phyloP scores from a whole-genome alignment of 2,888 invertebrate species.

The Drosophila kanekoi region DNA sequence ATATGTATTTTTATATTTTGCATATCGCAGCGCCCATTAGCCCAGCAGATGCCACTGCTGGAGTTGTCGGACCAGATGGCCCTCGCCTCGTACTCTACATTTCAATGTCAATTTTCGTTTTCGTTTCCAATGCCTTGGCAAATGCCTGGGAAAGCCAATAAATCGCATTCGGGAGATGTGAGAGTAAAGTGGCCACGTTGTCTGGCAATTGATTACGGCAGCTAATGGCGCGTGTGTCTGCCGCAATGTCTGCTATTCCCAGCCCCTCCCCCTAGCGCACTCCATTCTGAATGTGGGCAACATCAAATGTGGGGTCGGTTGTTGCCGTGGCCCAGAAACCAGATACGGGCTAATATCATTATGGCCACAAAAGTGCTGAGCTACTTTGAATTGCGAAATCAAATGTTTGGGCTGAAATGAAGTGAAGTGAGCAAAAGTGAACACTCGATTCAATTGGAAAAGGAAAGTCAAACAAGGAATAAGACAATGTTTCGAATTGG shows the following conservation, averaged over 20 bases:
- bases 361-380: slow-evolving; percentile 27
- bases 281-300: slow-evolving; percentile 29
- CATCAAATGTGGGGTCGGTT: slow-evolving; percentile 60
- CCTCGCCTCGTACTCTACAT: slow-evolving; percentile 46
- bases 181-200: slow-evolving; percentile 44
- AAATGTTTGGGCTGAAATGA: slow-evolving; percentile 19
- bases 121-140: slow-evolving; percentile 36
- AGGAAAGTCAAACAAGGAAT: neutral
- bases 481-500: neutral
- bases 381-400: slow-evolving; percentile 28
- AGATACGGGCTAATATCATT: slow-evolving; percentile 40
- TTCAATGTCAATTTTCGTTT: slow-evolving; percentile 73
- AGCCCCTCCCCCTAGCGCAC: neutral
- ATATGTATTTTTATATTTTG: slow-evolving; percentile 38
- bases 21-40: slow-evolving; percentile 59
- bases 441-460: slow-evolving; percentile 7
- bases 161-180: slow-evolving; percentile 30
- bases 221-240: slow-evolving; percentile 59
- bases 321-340: slow-evolving; percentile 48
- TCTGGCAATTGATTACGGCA: slow-evolving; percentile 68
- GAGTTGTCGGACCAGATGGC: slow-evolving; percentile 57
- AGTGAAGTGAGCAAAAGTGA: slow-evolving; percentile 29
- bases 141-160: slow-evolving; percentile 39
- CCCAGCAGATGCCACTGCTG: slow-evolving; percentile 41
- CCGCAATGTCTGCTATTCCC: slow-evolving; percentile 54